A percentile compares a stretch with the other conserved stretches of the same genome.
Conservation (phyloP, 2,888 invertebrate species). For the Diarsia rubi region DNA sequence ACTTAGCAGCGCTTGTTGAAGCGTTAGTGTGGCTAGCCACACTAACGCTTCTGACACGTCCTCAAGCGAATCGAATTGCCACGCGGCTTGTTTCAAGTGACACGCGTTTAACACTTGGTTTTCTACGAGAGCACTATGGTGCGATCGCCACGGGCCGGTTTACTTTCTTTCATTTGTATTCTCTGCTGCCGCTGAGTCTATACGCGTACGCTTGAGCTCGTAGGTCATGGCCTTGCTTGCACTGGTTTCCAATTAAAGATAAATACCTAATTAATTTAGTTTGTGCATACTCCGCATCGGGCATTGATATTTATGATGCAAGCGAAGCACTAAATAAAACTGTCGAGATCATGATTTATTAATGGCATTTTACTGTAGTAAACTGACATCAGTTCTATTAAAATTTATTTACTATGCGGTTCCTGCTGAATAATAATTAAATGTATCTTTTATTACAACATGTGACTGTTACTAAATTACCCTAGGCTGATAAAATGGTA, state of each 20-base stretch:
- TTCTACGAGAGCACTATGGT: background rate
- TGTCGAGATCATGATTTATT: slow-evolving; percentile 26
- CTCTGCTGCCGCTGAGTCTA: background rate
- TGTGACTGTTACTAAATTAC: too few relatives aligned
- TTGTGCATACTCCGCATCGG: background rate
- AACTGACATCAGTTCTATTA: background rate
- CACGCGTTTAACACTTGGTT: background rate
- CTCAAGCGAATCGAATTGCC: background rate
- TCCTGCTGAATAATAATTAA: background rate
- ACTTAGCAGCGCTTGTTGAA: too few relatives aligned
- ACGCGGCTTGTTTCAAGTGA: background rate
- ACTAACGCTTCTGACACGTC: background rate
- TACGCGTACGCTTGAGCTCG: background rate
- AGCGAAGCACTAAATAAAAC: background rate
- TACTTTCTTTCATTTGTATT: background rate
- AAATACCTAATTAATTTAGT: background rate
- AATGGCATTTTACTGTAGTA: slow-evolving; percentile 6
- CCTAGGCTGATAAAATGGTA: too few relatives aligned
- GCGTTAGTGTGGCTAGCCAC: too few relatives aligned
- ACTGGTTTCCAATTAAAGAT: background rate
- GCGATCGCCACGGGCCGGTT: background rate
- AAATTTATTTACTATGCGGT: slow-evolving; percentile 17
- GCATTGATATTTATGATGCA: slow-evolving; percentile 27
- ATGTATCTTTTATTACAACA: background rate
- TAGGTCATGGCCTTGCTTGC: background rate